phyloP scores from a whole-genome alignment of 2,113 vertebrate species.

The Morone saxatilis region DNA sequence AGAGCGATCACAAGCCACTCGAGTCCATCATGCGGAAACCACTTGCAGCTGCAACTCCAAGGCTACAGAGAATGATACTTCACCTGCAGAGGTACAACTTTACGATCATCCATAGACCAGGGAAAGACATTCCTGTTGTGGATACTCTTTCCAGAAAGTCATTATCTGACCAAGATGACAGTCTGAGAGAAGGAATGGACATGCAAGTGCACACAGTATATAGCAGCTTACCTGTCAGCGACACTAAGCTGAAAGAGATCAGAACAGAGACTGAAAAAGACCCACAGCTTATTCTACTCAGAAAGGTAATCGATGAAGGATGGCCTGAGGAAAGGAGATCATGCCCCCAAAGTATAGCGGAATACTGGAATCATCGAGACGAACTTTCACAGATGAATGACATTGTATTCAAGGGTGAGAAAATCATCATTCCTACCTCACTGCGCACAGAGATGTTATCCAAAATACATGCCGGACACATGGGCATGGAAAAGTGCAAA shows the following conservation, averaged over 20 bases:
- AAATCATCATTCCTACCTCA: constrained; percentile 23
- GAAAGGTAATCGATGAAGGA: neutral
- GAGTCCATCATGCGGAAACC: constrained; percentile 38
- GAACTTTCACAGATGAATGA: constrained; percentile 21
- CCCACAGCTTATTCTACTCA: neutral
- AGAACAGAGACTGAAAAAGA: neutral
- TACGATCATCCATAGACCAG: constrained; percentile 23
- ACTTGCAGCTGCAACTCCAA: constrained; percentile 8
- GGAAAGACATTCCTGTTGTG: constrained; percentile 34
- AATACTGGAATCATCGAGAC: constrained; percentile 38
- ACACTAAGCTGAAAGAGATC: constrained; percentile 13
- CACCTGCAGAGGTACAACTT: constrained; percentile 39
- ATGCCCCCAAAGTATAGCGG: constrained; percentile 17
- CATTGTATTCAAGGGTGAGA: constrained; percentile 48
- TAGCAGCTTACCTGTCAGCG: constrained; percentile 11
- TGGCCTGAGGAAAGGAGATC: constrained; percentile 26
- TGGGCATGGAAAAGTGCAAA: constrained; percentile 17
- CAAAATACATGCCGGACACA: constrained; percentile 19
- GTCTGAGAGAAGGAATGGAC: constrained; percentile 39
- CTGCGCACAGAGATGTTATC: constrained; percentile 10
- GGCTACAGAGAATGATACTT: constrained; percentile 46
- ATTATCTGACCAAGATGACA: neutral
- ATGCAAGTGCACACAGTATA: constrained; percentile 16
- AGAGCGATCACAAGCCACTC: constrained; percentile 44
- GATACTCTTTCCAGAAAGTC: constrained; percentile 38